Percentiles rank a stretch among this genome's conserved stretches.
These are phyloP conservation scores for Drosophila nr. perissopoda DNA, from an alignment of 2,888 invertebrate genomes.

Conservation along the genomic window DNA sequence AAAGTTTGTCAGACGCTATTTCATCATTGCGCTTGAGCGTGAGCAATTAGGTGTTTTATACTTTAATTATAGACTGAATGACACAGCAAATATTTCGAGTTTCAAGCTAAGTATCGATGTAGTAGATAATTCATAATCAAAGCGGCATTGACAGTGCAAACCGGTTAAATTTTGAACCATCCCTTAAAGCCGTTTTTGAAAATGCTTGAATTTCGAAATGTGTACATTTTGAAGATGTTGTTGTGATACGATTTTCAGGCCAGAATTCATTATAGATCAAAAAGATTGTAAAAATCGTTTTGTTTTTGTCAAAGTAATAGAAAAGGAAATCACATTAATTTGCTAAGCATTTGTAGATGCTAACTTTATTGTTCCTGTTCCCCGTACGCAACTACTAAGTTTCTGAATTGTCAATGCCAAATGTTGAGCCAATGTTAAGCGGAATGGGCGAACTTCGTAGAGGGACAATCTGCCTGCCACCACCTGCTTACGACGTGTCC, in stretches of 20 bases:
- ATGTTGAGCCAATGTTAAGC: slow-evolving; percentile 21
- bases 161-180: background rate
- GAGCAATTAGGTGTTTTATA: background rate
- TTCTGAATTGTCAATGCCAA: background rate
- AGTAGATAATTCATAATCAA: background rate
- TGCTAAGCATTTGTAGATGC: background rate
- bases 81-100: background rate
- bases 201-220: no score
- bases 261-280: background rate
- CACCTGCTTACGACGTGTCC: slow-evolving; percentile 62
- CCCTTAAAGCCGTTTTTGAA: background rate
- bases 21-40: slow-evolving; percentile 2
- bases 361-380: background rate
- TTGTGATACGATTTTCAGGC: background rate
- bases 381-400: background rate
- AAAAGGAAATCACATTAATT: background rate
- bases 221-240: no score
- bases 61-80: background rate
- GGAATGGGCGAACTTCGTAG: slow-evolving; percentile 2
- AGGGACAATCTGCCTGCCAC: background rate
- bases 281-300: background rate
- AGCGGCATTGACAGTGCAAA: background rate
- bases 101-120: background rate
- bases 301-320: background rate
- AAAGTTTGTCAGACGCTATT: slow-evolving; percentile 14